Evolutionary conservation across 2,113 vertebrate species (phyloP), one percentile per base, ranked within the genome.

Genomic region (Hypomesus transpacificus): DNA sequence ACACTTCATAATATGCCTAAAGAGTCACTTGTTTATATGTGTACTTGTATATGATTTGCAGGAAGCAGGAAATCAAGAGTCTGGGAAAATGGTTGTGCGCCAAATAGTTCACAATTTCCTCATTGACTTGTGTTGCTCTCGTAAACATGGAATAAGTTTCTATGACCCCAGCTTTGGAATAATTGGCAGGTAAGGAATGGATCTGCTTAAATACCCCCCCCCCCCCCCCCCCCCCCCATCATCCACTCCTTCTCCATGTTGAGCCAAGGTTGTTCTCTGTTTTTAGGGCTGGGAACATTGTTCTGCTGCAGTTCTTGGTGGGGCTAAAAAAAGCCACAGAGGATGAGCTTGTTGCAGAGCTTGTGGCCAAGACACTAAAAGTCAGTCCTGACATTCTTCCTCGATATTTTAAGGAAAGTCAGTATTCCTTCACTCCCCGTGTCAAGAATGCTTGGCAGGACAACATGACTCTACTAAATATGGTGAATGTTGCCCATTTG

Each of bases 71-170:
- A 82, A 85, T 76, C 74, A 89, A 69, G 91, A 93, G 3, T 84
- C 80, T 1, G 96, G 92, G 61, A 89, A 84, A 34, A n/a, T 73
- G n/a, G 73, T 92, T 68, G 90, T 97, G 18, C 84, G 96, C 46
- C 92, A 94, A 24, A 88, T 96, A 13, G 93, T 92, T 17, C 96
- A 99, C 80, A 83, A 78, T 56, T 98, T 99, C 83, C 92, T 98
- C 4, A 79, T 92, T 71, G 94, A 98, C 17, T 83, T 99, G 8
- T 99, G 96, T 76, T 96, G 95, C 83, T 98, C 97, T 14, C 89
- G 94, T 57, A 98, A 96, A 80, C 93, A 97, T 9, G 97, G 97
- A 0, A 96, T 99, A 80, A 95, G 91, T 14, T 99, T 99, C 76
- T 88, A 95, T 34, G 96, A 99, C 46, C 83, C 92, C 1, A 96